Conservation (phyloP, 2,888 invertebrate species). For the Drosophila nr. perissopoda region DNA sequence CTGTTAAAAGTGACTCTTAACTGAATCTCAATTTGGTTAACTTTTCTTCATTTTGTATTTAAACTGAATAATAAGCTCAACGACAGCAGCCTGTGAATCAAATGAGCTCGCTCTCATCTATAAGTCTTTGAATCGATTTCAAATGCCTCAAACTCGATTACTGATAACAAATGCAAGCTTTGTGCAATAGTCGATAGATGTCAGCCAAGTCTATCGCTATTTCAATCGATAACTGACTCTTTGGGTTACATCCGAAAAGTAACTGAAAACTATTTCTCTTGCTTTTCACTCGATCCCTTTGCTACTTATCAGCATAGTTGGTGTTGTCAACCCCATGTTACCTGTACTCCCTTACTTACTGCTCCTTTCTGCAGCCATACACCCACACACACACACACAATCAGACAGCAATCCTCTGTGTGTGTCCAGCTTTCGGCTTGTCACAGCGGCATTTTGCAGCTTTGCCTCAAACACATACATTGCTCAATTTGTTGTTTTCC, state of each 20-base stretch:
- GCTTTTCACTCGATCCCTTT: slow-evolving; percentile 54
- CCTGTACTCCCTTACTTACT: background rate
- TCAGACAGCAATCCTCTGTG: slow-evolving; percentile 35
- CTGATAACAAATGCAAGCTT: background rate
- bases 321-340: slow-evolving; percentile 24
- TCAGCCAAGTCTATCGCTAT: slow-evolving; percentile 3
- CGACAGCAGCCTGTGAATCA: background rate
- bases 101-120: background rate
- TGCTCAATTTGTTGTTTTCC: slow-evolving; percentile 50
- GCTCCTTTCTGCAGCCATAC: background rate
- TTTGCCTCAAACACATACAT: slow-evolving; percentile 23
- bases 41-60: background rate
- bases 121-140: background rate
- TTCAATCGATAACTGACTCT: slow-evolving; percentile 26
- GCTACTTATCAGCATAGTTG: slow-evolving; percentile 56
- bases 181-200: background rate
- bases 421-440: slow-evolving; percentile 59
- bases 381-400: slow-evolving; percentile 3
- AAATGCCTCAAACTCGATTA: background rate
- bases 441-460: slow-evolving; percentile 53
- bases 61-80: background rate
- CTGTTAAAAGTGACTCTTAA: background rate
- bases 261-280: slow-evolving; percentile 16
- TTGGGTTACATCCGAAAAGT: background rate
- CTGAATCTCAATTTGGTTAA: background rate